These are phyloP conservation scores for Andrena dorsata DNA, from an alignment of 2,888 invertebrate genomes.

Conservation along the genomic window DNA sequence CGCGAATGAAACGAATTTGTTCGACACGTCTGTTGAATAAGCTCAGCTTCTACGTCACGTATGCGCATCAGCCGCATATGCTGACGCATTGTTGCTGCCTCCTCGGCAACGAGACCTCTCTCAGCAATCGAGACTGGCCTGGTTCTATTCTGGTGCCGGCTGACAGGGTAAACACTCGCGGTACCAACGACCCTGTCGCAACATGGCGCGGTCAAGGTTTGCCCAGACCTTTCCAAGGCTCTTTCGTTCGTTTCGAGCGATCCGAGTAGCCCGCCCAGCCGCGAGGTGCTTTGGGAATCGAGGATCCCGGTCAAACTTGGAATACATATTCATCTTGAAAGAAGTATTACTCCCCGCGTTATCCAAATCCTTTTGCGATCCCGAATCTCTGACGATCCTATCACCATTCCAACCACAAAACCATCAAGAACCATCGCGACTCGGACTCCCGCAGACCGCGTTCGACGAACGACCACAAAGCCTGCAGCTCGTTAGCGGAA, in stretches of 20 bases:
- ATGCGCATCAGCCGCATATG: slow-evolving; percentile 2
- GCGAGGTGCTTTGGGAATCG: background rate
- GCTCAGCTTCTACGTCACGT: background rate
- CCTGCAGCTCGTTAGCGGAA: slow-evolving; percentile 66
- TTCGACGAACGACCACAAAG: slow-evolving; percentile 5
- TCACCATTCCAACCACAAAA: too few species aligned
- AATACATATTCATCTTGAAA: background rate
- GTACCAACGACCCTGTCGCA: slow-evolving; percentile 76
- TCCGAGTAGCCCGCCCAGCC: slow-evolving; percentile 5
- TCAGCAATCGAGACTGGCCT: slow-evolving; percentile 71
- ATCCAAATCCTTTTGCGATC: too few species aligned
- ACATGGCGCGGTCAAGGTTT: slow-evolving; percentile 77
- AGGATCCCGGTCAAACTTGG: background rate
- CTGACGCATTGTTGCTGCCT: slow-evolving; percentile 57
- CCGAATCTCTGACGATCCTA: too few species aligned
- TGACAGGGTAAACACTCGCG: slow-evolving; percentile 75
- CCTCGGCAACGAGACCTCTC: slow-evolving; percentile 67
- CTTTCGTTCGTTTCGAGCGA: slow-evolving; percentile 40
- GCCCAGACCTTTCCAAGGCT: slow-evolving; percentile 65
- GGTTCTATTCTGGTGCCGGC: slow-evolving; percentile 77
- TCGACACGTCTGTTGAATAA: background rate
- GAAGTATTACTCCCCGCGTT: background rate
- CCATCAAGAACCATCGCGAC: too few species aligned
- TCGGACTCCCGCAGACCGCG: too few species aligned
- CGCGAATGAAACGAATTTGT: background rate